Percentiles rank a stretch among this genome's conserved stretches.
Evolutionary conservation across 1,140 invertebrate genomes (phyloP).

Genomic region (Pemphigus obesinymphae): DNA sequence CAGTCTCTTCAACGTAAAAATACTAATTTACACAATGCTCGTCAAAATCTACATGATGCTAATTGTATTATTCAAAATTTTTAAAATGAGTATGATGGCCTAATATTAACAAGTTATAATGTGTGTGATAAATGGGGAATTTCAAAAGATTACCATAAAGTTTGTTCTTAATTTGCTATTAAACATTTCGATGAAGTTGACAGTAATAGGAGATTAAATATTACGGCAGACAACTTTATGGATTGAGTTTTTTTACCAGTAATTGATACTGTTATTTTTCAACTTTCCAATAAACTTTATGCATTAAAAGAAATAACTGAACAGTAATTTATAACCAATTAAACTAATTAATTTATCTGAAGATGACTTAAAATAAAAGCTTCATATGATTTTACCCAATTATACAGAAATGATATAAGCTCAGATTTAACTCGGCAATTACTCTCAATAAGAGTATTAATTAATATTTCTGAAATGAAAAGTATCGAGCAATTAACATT

Average conservation of each 20-base stretch:
- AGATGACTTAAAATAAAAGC: neutral
- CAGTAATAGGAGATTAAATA: neutral
- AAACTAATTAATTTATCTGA: neutral
- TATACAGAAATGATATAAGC: neutral
- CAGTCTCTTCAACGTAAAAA: neutral
- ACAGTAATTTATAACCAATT: neutral
- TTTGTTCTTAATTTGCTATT: neutral
- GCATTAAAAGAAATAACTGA: too few species aligned
- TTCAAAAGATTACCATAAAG: too few species aligned
- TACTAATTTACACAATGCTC: neutral
- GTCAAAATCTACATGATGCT: neutral
- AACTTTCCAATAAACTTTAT: neutral
- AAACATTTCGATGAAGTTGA: neutral
- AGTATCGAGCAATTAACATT: neutral
- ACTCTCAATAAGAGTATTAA: neutral
- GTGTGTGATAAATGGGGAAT: too few species aligned
- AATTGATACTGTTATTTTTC: neutral
- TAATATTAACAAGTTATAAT: too few species aligned
- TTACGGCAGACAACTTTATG: neutral
- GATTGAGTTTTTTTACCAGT: neutral
- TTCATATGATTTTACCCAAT: neutral
- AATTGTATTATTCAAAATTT: neutral
- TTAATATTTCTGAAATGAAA: neutral
- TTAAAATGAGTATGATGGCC: too few species aligned
- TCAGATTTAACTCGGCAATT: neutral